Evolutionary conservation across 1,140 invertebrate species (phyloP).

Genomic region (Orius laevigatus): DNA sequence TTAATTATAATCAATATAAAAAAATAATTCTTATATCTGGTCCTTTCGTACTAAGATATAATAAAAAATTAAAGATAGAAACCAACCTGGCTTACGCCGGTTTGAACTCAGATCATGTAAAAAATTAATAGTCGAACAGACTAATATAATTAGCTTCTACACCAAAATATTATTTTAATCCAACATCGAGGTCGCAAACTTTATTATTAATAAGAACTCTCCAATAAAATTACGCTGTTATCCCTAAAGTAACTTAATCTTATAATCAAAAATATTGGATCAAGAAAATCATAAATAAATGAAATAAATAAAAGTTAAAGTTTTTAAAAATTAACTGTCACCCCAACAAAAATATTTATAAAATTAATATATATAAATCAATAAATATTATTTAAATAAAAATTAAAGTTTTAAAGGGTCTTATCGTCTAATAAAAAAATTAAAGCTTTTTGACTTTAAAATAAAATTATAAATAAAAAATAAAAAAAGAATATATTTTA

Average conservation of each 20-base stretch:
- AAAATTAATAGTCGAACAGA: slow-evolving; percentile 61
- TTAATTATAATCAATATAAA: no score
- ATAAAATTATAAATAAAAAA: slow-evolving; percentile 34
- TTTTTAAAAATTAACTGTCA: slow-evolving; percentile 29
- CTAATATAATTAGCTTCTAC: slow-evolving; percentile 40
- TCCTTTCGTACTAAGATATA: slow-evolving; percentile 52
- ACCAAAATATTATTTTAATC: slow-evolving; percentile 47
- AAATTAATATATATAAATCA: slow-evolving; percentile 20
- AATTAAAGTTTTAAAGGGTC: slow-evolving; percentile 26
- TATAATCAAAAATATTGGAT: slow-evolving; percentile 21
- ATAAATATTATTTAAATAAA: background rate
- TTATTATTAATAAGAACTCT: slow-evolving; percentile 47
- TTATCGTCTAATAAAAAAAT: slow-evolving; percentile 37
- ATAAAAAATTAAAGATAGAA: slow-evolving; percentile 41
- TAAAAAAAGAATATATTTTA: no score
- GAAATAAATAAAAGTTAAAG: no score
- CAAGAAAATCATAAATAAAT: no score
- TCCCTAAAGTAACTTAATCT: slow-evolving; percentile 43
- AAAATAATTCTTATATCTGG: slow-evolving; percentile 24
- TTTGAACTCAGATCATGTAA: slow-evolving; percentile 66
- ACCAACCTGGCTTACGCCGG: slow-evolving; percentile 55
- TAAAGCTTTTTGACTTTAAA: slow-evolving; percentile 46
- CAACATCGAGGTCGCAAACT: slow-evolving; percentile 57
- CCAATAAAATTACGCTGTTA: slow-evolving; percentile 51
- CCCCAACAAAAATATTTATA: slow-evolving; percentile 30